These are phyloP conservation scores for Rhadina sibilatrix DNA, from an alignment of 2,113 vertebrate species.

Conservation along the genomic window DNA sequence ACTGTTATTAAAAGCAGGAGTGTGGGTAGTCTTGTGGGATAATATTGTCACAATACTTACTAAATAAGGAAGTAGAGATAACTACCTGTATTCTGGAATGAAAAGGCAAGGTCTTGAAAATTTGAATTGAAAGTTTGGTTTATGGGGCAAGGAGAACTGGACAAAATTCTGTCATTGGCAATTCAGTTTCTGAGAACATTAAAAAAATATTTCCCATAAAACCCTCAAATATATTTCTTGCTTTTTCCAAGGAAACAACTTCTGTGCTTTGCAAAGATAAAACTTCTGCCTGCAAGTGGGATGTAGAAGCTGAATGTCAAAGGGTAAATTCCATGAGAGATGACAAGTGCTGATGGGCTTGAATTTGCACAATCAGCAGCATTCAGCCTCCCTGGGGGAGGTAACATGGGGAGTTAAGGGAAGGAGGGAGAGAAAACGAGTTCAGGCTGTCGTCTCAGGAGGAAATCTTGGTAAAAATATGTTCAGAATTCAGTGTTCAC, in stretches of 20 bases:
- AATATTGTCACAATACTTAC: background rate
- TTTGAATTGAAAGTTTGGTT: background rate
- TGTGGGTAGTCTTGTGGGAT: background rate
- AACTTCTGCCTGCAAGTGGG: constrained; percentile 22
- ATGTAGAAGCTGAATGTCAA: constrained; percentile 25
- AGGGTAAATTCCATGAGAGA: constrained; percentile 48
- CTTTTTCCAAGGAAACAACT: constrained; percentile 1
- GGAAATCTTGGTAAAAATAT: constrained; percentile 50
- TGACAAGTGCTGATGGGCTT: constrained; percentile 44
- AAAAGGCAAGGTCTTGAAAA: background rate
- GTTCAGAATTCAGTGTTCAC: constrained; percentile 13
- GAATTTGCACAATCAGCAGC: constrained; percentile 40
- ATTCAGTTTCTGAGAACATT: background rate
- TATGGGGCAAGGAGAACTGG: background rate
- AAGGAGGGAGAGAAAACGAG: background rate
- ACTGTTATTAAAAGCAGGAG: background rate
- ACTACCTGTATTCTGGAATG: background rate
- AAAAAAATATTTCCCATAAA: background rate
- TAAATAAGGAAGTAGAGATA: background rate
- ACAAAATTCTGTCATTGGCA: background rate
- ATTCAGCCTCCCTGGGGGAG: constrained; percentile 32
- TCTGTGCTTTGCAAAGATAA: constrained; percentile 2
- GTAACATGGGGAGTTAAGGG: background rate
- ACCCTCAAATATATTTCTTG: background rate
- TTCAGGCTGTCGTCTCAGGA: background rate